Base-by-base conservation (phyloP, 2,888 invertebrate genomes). In the Baccha elongata region DNA sequence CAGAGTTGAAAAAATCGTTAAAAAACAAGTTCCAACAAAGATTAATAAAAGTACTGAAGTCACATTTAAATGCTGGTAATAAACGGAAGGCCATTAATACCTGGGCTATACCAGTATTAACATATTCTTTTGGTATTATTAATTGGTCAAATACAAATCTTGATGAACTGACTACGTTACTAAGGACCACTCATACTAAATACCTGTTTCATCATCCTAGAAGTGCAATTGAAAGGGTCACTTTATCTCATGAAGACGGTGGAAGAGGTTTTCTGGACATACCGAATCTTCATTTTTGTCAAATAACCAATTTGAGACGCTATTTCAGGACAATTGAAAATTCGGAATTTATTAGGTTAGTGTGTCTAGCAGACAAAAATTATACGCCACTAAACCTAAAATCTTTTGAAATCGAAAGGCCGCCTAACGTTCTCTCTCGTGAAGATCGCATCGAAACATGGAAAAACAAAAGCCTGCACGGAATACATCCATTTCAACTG, bases 121-220 rank as follows among this genome's bases (percentile, higher is more conserved):
- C 19, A 11, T 52, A 52, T 3, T 52, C 52, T 11, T 35, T 52
- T 6, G 52, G 11, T 15, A 52, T 52, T 2, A 19, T 52, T 32
- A 52, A 52, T 10, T 44, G 44, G 44, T 32, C 52, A 11, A n/a
- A 15, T 0, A 52, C 52, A 0, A 17, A 52, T n/a, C 52, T 52
- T 17, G 32, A 52, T 3, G 11, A 32, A 32, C 32, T 52, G 10
- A 1, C 29, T 17, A 29, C 29, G 11, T 29, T 17, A 0, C 29
- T 52, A 4, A 52, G 29, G 29, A 29, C 29, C 0, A 26, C 1
- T 17, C 15, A 29, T 29, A 15, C 50, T 17, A 52, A 52, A 32
- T 29, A 52, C 10, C 17, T 52, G 3, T 6, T 10, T 2, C 44
- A 21, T 10, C 48, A 52, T 4, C 50, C 15, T 0, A 19, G 7